phyloP scores from a whole-genome alignment of 1,140 invertebrate genomes.

The Caligus rogercresseyi region DNA sequence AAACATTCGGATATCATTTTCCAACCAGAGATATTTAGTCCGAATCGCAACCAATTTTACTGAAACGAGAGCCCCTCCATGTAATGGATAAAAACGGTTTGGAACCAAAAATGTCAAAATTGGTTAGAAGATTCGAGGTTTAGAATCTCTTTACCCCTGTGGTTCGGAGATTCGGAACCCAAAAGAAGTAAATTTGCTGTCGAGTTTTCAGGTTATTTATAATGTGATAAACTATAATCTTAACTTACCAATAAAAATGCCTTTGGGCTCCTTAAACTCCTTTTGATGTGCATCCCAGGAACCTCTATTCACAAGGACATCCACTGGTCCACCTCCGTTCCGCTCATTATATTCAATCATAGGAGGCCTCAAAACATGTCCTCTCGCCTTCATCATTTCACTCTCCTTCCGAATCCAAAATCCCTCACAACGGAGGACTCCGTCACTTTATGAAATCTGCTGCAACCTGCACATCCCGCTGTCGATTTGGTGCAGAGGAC shows the following conservation, averaged over 20 bases:
- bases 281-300: neutral
- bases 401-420: neutral
- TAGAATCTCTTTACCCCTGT: too few species aligned
- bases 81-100: too few species aligned
- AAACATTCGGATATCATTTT: too few species aligned
- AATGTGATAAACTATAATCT: too few species aligned
- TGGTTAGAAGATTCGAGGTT: too few species aligned
- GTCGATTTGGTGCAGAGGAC: neutral
- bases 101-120: too few species aligned
- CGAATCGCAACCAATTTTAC: too few species aligned
- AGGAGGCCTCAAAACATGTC: neutral
- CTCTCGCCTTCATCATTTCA: neutral
- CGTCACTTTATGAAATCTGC: neutral
- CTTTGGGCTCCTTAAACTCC: neutral
- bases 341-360: neutral
- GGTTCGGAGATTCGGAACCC: too few species aligned
- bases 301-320: neutral
- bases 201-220: too few species aligned
- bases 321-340: neutral
- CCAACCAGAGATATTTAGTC: too few species aligned
- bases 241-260: neutral
- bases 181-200: too few species aligned
- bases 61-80: too few species aligned
- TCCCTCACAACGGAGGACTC: neutral
- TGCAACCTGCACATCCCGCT: neutral